Evolutionary conservation across 2,797 vertebrate genomes (phyloP).

Genomic region (Sebastes flavidus): DNA sequence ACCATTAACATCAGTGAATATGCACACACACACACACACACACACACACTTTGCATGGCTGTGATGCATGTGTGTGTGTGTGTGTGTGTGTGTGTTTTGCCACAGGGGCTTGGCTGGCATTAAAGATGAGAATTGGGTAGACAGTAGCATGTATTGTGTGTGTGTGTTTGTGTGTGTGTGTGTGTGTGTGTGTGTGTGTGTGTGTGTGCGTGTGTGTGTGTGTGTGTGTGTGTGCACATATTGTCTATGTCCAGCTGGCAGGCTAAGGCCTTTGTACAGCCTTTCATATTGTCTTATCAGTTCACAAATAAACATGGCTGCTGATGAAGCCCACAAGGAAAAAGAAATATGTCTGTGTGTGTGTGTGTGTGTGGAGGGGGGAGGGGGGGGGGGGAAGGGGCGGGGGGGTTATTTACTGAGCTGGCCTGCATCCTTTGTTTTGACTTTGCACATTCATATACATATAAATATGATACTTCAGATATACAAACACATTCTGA

Average conservation of each 20-base stretch:
- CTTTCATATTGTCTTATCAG: constrained; percentile 76
- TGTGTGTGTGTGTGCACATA: constrained; percentile 20
- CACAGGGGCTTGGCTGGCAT: constrained; percentile 19
- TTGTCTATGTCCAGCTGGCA: constrained; percentile 75
- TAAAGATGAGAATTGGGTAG: constrained; percentile 4
- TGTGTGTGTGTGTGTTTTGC: constrained; percentile 9
- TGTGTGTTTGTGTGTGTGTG: constrained; percentile 38
- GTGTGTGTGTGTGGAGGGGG: neutral
- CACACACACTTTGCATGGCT: neutral
- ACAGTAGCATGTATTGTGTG: constrained; percentile 42
- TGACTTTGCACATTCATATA: neutral
- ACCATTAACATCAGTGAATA: neutral
- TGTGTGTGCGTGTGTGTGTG: constrained; percentile 1
- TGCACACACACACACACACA: neutral
- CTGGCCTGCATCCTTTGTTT: neutral
- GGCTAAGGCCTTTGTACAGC: constrained; percentile 70
- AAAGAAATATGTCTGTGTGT: constrained; percentile 8
- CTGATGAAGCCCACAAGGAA: constrained; percentile 59
- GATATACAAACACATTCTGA: too few relatives aligned
- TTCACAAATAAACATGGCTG: constrained; percentile 76
- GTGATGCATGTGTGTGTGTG: constrained; percentile 16
- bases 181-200: constrained; percentile 36
- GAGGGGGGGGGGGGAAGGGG: neutral
- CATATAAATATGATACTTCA: neutral
- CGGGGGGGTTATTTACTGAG: neutral